Percentiles rank a stretch among this genome's conserved stretches.
Conservation (phyloP, 2,888 invertebrate genomes). For the Pammene fasciana region DNA sequence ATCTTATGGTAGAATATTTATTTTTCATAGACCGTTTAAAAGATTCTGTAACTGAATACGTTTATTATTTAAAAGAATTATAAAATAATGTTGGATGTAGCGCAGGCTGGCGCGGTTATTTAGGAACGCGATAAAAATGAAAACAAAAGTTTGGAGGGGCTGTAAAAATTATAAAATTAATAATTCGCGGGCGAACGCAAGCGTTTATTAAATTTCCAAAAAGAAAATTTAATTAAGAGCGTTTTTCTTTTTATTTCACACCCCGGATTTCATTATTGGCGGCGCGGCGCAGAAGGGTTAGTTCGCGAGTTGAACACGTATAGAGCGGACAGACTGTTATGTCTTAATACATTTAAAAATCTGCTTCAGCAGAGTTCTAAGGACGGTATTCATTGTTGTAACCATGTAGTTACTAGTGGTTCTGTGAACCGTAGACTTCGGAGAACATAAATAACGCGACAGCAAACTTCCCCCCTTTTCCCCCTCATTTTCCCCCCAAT, state of each 20-base stretch:
- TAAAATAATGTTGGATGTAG: conserved; percentile 3
- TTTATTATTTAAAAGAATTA: conserved; percentile 7
- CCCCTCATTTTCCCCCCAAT: too few species aligned
- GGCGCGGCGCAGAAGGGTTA: conserved; percentile 76
- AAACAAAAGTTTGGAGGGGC: conserved; percentile 36
- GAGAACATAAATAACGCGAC: too few species aligned
- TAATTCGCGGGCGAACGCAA: conserved; percentile 53
- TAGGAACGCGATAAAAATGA: conserved; percentile 39
- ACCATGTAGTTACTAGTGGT: too few species aligned
- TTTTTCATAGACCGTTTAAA: too few species aligned
- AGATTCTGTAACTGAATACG: background rate
- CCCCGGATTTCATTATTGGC: conserved; percentile 82
- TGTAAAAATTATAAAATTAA: conserved; percentile 45
- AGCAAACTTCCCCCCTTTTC: too few species aligned
- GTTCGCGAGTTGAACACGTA: conserved; percentile 51
- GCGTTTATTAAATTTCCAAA: conserved; percentile 80
- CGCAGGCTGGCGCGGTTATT: conserved; percentile 37
- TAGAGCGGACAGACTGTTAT: conserved; percentile 48
- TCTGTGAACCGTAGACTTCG: too few species aligned
- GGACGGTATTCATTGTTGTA: too few species aligned
- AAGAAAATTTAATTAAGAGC: conserved; percentile 83
- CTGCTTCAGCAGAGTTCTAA: too few species aligned
- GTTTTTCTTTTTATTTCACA: conserved; percentile 82
- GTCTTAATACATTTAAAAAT: background rate
- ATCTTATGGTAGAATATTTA: too few species aligned